These are phyloP conservation scores for Montipora capitata DNA, from an alignment of 92 coral and sea anemone genomes.

Conservation along the genomic window DNA sequence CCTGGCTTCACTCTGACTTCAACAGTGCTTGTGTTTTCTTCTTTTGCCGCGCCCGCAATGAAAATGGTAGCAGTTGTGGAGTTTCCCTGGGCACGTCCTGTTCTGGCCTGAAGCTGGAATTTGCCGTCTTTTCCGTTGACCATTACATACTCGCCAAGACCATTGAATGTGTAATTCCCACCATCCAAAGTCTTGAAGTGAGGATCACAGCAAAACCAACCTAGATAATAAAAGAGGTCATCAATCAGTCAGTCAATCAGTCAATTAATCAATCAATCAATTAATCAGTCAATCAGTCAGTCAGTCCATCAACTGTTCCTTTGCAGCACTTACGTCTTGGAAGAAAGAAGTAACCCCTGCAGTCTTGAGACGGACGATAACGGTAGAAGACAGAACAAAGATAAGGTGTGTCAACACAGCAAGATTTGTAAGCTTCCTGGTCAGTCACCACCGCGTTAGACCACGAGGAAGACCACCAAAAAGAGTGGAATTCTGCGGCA, in stretches of 20 bases:
- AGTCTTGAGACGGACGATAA: constrained; percentile 62
- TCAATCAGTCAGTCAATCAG: too few relatives aligned
- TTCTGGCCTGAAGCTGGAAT: constrained; percentile 73
- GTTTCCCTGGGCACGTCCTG: constrained; percentile 44
- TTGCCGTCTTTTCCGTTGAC: constrained; percentile 51
- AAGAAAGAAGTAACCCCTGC: constrained; percentile 44
- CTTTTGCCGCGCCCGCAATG: constrained; percentile 69
- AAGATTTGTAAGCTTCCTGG: constrained; percentile 55
- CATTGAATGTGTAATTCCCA: constrained; percentile 51
- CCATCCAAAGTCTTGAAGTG: constrained; percentile 50
- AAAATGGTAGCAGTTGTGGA: constrained; percentile 56
- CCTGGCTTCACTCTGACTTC: constrained; percentile 56
- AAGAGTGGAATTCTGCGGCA: neutral
- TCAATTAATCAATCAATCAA: too few relatives aligned
- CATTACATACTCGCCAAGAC: constrained; percentile 60
- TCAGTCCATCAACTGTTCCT: neutral
- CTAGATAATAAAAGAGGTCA: too few relatives aligned
- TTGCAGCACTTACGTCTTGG: constrained; percentile 1
- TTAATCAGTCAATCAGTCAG: too few relatives aligned
- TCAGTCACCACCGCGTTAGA: constrained; percentile 15
- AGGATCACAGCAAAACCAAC: constrained; percentile 61
- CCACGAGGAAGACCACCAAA: neutral
- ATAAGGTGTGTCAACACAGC: constrained; percentile 55
- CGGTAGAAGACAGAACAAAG: constrained; percentile 50
- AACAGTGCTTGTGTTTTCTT: constrained; percentile 56